A percentile compares a stretch with the other conserved stretches of the same genome.
Conservation (phyloP, 2,888 invertebrate species). For the Dicyrtomina minuta region DNA sequence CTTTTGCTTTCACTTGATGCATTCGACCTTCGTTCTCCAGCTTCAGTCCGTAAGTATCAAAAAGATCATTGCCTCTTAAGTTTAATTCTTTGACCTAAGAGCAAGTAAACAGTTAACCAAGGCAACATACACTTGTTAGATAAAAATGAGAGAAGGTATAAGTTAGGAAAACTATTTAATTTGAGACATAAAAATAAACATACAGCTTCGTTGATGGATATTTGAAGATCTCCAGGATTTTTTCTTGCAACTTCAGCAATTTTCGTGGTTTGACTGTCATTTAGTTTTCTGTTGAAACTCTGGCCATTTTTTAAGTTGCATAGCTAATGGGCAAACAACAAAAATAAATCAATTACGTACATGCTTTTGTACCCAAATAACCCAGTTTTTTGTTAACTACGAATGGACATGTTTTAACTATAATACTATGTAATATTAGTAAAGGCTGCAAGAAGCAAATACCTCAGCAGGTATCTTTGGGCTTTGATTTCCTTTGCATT, state of each 20-base stretch:
- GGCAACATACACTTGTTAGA: too few species aligned
- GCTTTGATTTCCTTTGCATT: slow-evolving; percentile 22
- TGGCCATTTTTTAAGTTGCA: slow-evolving; percentile 23
- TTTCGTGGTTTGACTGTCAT: slow-evolving; percentile 24
- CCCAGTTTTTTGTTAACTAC: background rate
- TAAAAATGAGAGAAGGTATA: too few species aligned
- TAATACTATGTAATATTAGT: too few species aligned
- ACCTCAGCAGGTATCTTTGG: slow-evolving; percentile 33
- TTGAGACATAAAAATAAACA: too few species aligned
- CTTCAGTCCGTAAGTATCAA: slow-evolving; percentile 14
- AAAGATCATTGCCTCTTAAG: background rate
- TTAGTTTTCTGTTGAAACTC: slow-evolving; percentile 23
- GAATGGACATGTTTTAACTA: too few species aligned
- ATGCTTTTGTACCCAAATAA: background rate
- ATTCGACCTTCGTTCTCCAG: slow-evolving; percentile 13
- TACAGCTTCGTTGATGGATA: slow-evolving; percentile 6
- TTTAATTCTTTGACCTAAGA: slow-evolving; percentile 5
- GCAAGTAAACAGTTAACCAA: too few species aligned
- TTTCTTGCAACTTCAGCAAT: slow-evolving; percentile 22
- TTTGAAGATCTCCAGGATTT: slow-evolving; percentile 11
- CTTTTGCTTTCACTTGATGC: slow-evolving; percentile 24
- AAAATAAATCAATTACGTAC: background rate
- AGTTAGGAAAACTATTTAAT: too few species aligned
- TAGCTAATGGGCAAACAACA: too few species aligned
- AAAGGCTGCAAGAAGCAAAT: too few species aligned